Evolutionary conservation across 92 coral and sea anemone genomes (phyloP), one percentile per base, ranked within the genome.

Genomic region (Scolanthus callimorphus): DNA sequence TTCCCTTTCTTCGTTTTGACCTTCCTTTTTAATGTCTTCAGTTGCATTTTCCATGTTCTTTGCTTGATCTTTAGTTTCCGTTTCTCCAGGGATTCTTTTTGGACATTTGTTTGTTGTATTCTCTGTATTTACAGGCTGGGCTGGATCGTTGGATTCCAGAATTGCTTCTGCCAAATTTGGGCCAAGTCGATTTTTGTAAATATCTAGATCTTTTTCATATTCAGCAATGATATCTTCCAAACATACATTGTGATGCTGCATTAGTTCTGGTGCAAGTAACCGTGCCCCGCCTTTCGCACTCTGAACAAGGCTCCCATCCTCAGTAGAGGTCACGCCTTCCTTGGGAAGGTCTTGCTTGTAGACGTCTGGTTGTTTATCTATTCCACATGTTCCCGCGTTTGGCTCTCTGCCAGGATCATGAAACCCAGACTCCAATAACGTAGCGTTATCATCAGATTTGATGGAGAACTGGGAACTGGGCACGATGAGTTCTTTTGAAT

Each of bases 201-300:
- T 31, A 4, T 51, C 57, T 6, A 84, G 69, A 12, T 84, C 78
- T 31, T 61, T 67, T 25, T 84, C 85, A 27, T 67, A 67, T 15
- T 51, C 34, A 11, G 62, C 49, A 44, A 78, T 55, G 9, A 57
- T 55, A 12, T 62, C 66, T 38, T 83, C 70, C 11, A 77, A 61
- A 6, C 71, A 29, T 11, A 56, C 56, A 11, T 55, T 62, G 10
- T 63, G 48, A 29, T 46, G 30, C 10, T 60, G 44, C 60, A 69
- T 50, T 24, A 60, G 11, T n/a, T 59, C 51, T 20, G 67, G 48
- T 6, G 15, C 15, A 6, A 34, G 43, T 34, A 34, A 15, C 15
- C 15, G 43, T 6, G 15, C 43, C 9, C 6, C 6, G 15, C 6
- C 43, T 6, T 6, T 6, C 15, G 43, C 43, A 6, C 15, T 15